Conservation (phyloP, 1,140 invertebrate species). For the Stegodyphus mimosarum region DNA sequence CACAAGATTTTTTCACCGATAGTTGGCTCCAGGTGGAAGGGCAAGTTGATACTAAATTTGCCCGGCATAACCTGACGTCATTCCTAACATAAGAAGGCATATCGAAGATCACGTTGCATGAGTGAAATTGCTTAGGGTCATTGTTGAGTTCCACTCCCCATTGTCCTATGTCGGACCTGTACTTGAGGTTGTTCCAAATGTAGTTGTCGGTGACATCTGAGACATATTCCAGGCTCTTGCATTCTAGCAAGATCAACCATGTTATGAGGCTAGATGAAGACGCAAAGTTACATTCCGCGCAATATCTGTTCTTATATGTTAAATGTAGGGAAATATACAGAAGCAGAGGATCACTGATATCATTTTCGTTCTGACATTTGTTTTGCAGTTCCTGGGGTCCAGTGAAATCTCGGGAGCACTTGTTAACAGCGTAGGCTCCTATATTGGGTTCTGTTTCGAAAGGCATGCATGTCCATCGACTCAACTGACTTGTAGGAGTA, state of each 20-base stretch:
- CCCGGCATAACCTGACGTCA: constrained; percentile 7
- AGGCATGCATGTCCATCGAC: neutral
- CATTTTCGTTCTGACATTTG: constrained; percentile 5
- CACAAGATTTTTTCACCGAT: neutral
- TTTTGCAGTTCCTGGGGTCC: neutral
- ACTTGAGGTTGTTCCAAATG: no score
- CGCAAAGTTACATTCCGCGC: constrained; percentile 71
- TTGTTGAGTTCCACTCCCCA: neutral
- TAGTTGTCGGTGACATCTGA: no score
- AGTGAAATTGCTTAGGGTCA: neutral
- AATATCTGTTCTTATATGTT: constrained; percentile 73
- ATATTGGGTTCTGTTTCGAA: neutral
- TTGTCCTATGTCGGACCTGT: no score
- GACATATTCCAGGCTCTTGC: neutral
- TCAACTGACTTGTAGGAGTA: no score
- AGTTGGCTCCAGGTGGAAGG: neutral
- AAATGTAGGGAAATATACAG: constrained; percentile 66
- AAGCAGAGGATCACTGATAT: constrained; percentile 67
- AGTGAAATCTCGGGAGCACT: neutral
- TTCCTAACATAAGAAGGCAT: neutral
- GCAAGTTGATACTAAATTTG: constrained; percentile 13
- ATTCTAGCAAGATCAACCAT: neutral
- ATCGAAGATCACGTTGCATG: constrained; percentile 10
- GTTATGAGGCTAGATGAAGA: neutral
- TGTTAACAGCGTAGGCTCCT: constrained; percentile 18